phyloP scores from a whole-genome alignment of 2,797 vertebrate species.

The Pantherophis alleghaniensis region DNA sequence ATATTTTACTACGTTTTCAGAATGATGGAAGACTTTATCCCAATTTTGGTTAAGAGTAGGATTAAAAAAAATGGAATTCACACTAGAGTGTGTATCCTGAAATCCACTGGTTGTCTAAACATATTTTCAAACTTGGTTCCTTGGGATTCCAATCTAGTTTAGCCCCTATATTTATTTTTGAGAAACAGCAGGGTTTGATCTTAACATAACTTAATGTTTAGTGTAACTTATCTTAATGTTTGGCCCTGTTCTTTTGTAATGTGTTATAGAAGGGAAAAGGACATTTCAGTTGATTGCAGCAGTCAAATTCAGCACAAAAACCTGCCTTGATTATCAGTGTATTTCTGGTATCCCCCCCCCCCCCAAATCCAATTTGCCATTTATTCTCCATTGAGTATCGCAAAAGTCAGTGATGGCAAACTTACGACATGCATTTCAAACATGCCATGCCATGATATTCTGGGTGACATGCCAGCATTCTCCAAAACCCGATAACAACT shows the following conservation, averaged over 20 bases:
- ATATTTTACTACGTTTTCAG: neutral
- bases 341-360: neutral
- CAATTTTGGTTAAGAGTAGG: neutral
- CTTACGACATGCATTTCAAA: neutral
- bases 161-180: neutral
- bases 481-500: neutral
- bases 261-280: neutral
- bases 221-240: neutral
- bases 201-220: neutral
- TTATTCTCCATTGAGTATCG: neutral
- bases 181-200: neutral
- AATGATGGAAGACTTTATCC: neutral
- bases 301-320: neutral
- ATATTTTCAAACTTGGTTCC: neutral
- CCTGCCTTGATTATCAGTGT: neutral
- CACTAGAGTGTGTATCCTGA: neutral
- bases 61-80: neutral
- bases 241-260: neutral
- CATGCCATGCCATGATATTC: neutral
- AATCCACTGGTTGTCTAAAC: neutral
- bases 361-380: neutral
- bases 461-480: neutral
- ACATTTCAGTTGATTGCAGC: neutral
- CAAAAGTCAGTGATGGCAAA: neutral
- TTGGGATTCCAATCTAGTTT: neutral